Evolutionary conservation across 2,113 vertebrate species (phyloP).

Genomic region (Saguinus imperator): DNA sequence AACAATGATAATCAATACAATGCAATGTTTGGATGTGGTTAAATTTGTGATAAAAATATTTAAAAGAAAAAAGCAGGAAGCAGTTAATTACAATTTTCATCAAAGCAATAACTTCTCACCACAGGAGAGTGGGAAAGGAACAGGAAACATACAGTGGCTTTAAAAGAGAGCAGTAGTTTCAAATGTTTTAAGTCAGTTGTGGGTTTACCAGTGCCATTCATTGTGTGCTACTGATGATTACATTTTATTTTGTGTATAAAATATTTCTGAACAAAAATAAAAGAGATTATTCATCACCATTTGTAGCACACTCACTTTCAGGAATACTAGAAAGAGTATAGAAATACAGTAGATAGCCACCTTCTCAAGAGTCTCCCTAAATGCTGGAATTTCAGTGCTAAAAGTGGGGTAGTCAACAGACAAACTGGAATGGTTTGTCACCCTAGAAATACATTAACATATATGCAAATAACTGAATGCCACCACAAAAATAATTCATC

Average conservation of each 20-base stretch:
- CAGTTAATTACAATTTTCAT: not conserved
- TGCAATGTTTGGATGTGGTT: not conserved
- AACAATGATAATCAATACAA: not conserved
- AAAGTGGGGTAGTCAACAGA: not conserved
- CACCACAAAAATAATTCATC: not conserved
- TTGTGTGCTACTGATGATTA: not conserved
- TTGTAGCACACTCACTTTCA: not conserved
- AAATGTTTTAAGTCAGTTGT: not conserved
- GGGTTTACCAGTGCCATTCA: not conserved
- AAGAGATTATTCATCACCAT: not conserved
- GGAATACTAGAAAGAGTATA: not conserved
- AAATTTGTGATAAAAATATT: not conserved
- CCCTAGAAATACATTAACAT: not conserved
- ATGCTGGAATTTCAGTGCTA: not conserved
- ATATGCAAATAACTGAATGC: not conserved
- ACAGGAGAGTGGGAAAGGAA: not conserved
- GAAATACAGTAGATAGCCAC: not conserved
- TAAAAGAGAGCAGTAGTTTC: not conserved
- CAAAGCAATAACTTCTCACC: not conserved
- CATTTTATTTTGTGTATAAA: not conserved
- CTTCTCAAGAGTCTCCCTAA: not conserved
- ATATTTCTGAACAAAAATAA: not conserved
- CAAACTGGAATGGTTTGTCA: not conserved
- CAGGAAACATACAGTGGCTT: not conserved
- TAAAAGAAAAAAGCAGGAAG: not conserved